phyloP scores from a whole-genome alignment of 2,113 vertebrate genomes.

The Passer montanus region DNA sequence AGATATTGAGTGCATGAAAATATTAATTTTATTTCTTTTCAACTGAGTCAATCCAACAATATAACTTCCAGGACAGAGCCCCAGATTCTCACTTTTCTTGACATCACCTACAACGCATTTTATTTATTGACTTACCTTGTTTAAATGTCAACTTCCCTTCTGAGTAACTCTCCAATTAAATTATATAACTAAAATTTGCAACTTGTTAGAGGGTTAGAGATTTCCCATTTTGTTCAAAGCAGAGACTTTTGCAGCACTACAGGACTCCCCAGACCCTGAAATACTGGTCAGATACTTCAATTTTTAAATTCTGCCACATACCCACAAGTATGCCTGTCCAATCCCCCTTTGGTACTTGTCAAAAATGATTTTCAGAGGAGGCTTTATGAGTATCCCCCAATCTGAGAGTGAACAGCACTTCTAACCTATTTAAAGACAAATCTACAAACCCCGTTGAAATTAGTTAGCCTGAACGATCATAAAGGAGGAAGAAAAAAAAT shows the following conservation, averaged over 20 bases:
- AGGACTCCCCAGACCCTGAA: not conserved
- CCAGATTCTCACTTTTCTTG: not conserved
- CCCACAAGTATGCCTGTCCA: not conserved
- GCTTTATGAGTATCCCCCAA: not conserved
- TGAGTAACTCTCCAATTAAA: not conserved
- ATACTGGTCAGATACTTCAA: not conserved
- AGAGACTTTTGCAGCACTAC: not conserved
- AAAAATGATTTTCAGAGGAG: not conserved
- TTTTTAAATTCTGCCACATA: not conserved
- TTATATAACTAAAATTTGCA: not conserved
- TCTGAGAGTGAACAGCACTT: not conserved
- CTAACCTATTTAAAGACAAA: not conserved
- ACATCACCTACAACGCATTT: not conserved
- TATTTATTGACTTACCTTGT: not conserved
- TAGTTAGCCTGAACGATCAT: not conserved
- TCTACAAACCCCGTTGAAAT: not conserved
- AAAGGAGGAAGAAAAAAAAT: not conserved
- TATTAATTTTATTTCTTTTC: not conserved
- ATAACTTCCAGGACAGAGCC: not conserved
- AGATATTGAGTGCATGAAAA: not conserved
- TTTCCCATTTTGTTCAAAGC: not conserved
- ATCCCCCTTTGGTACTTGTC: not conserved
- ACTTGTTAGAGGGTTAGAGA: not conserved
- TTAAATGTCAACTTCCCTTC: constrained; percentile 7
- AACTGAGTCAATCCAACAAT: not conserved